Evolutionary conservation across 2,797 vertebrate genomes (phyloP), one percentile per base, ranked within the genome.

Genomic region (Sylvia borin): DNA sequence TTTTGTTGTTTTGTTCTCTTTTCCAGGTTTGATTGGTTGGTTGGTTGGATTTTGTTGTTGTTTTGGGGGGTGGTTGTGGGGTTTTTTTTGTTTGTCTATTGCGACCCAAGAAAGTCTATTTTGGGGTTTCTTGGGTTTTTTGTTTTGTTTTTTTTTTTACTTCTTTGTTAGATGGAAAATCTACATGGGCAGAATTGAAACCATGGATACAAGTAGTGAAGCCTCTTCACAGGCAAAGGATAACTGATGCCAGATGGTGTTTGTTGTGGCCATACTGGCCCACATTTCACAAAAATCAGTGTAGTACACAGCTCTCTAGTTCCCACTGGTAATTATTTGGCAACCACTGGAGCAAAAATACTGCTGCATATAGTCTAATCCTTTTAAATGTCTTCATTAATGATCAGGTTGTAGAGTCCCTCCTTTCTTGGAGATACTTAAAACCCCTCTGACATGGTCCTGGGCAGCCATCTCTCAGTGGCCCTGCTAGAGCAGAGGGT

Each of bases 181-280:
- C 27, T 67, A 7, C 11, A 11, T 19, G 38, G 38, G 27, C 19
- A 60, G 62, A 76, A 45, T 60, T 76, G 54, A 60, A n/a, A 13
- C 54, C 62, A n/a, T 24, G 38, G 24, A 38, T 51, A 38, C n/a
- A n/a, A n/a, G 10, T 38, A 67, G 27, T 45, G 38, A 67, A 38
- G 18, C 38, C 22, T 75, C 38, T 53, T 45, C 38, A 60, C 22
- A 50, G 26, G 43, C 31, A 50, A 19, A 51, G 32, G 18, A n/a
- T 51, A 67, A 38, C 18, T 51, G 43, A 22, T 66, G 43, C 45
- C 51, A 60, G 53, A 32, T 67, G 36, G 22, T 75, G 10, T 51
- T 74, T 67, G 17, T 74, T 0, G 0, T 58, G 34, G 40, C 64
- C 15, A 2, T 24, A 54, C n/a, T 64, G 31, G n/a, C n/a, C 43